Conservation (phyloP, 1,140 invertebrate genomes). For the Calliphora vicina region DNA sequence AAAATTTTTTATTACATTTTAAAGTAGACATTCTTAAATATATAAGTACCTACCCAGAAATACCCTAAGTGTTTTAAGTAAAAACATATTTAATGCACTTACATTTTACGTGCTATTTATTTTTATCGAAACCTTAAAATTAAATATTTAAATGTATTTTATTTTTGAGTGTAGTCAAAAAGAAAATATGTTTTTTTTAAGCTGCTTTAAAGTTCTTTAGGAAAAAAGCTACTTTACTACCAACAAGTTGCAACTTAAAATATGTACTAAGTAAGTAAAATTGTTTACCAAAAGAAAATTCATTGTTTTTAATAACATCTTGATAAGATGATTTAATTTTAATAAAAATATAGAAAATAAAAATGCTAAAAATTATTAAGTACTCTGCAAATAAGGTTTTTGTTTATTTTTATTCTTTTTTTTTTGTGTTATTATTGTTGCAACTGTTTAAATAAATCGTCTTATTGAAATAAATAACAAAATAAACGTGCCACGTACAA, state of each 20-base stretch:
- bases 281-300: neutral
- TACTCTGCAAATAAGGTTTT: no score
- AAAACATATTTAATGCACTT: no score
- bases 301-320: neutral
- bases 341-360: neutral
- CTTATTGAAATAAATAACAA: constrained; percentile 6
- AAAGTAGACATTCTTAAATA: no score
- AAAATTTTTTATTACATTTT: no score
- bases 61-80: no score
- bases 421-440: neutral
- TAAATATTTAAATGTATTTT: no score
- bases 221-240: neutral
- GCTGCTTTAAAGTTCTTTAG: neutral
- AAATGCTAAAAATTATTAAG: neutral
- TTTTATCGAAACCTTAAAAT: no score
- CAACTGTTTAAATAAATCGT: neutral
- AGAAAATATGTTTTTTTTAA: neutral
- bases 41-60: no score
- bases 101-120: no score
- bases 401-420: no score
- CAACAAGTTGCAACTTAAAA: neutral
- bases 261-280: neutral
- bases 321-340: neutral
- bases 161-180: neutral
- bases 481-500: neutral